Evolutionary conservation across 1,140 invertebrate genomes (phyloP), one percentile per base, ranked within the genome.

Genomic region (Cydia pomonella): DNA sequence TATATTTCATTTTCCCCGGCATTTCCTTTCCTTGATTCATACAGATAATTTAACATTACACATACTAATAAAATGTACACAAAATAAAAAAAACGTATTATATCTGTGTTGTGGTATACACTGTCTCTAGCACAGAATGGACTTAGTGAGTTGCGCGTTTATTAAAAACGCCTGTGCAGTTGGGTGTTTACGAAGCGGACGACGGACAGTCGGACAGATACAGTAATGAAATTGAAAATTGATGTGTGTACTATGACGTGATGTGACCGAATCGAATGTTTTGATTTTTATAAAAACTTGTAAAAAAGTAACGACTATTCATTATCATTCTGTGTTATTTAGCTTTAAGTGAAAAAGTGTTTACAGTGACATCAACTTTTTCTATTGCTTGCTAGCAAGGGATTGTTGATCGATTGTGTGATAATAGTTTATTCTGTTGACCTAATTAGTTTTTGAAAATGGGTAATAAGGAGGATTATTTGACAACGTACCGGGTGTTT

Each of bases 401-500:
- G 71, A 79, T 84, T 87, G 79, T 87, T 87, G 83, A 87, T 91
- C 79, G 83, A 85, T 86, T 81, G 79, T 84, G n/a, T 41, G 63
- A 72, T 77, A 79, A 77, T 77, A 78, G 75, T 76, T 79, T 75
- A 74, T 64, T 79, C 74, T 80, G 69, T 76, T 79, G 62, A 79
- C 76, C 73, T 80, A 77, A 81, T 72, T 75, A 63, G 18, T 41
- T 23, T 74, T 76, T 81, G 63, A 90, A 84, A 83, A 92, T 92
- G 91, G 86, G 84, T 80, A 89, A 92, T 77, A 92, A 95, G 82
- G 95, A 95, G 74, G 95, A 96, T 86, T 96, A 96, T 93, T 92
- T 96, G 82, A 94, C 93, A 10, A 93, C 93, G 5, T 96, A 96
- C 87, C 93, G 94, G 73, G 92, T 94, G 77, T 97, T 96, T 92